Base-by-base conservation (phyloP, 2,797 vertebrate species). In the Ataeniobius toweri region DNA sequence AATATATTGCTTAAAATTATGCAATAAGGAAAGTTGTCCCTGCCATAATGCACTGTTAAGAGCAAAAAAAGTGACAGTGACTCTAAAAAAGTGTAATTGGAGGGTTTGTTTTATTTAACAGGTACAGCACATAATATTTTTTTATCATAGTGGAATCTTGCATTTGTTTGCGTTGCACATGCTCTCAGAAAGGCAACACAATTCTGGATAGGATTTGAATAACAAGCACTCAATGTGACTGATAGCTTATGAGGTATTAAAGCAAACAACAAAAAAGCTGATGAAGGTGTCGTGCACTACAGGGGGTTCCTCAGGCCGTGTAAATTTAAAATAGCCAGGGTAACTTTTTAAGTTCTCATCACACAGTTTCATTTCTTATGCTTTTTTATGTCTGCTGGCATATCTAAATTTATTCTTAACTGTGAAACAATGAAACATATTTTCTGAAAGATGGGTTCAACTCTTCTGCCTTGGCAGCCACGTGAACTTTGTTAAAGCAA, bases 81-180 rank as follows among this genome's bases (percentile, higher is more conserved):
- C 13, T 36, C 48, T 26, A 78, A 20, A 16, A 44, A 61, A 71
- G 26, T 41, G 31, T 51, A 6, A 65, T 41, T 53, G 28, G 20
- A 12, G 48, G 28, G n/a, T 55, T 46, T 65, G 44, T 24, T 28
- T 55, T 28, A 9, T 48, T 76, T 61, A 74, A 8, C 59, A 58
- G 36, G 22, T 36, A 31, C 6, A 7, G 5, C 20, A 14, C 8
- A 36, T 56, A 14, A 31, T 6, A 0, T 63, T 78, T 51, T 78
- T 78, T 50, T 31, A 73, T 51, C 39, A 59, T 7, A 10, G 75
- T 58, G 26, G 44, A 48, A 36, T n/a, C 18, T 61, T 71, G 28
- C 58, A 31, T 78, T 63, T 63, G 31, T 72, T 48, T 13, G 31
- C 18, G 48, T 78, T 67, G 61, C 46, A 70, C 55, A 53, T 46